A percentile compares a stretch with the other conserved stretches of the same genome.
These are phyloP conservation scores for Sebastes minor DNA, from an alignment of 2,797 vertebrate species.

Conservation along the genomic window DNA sequence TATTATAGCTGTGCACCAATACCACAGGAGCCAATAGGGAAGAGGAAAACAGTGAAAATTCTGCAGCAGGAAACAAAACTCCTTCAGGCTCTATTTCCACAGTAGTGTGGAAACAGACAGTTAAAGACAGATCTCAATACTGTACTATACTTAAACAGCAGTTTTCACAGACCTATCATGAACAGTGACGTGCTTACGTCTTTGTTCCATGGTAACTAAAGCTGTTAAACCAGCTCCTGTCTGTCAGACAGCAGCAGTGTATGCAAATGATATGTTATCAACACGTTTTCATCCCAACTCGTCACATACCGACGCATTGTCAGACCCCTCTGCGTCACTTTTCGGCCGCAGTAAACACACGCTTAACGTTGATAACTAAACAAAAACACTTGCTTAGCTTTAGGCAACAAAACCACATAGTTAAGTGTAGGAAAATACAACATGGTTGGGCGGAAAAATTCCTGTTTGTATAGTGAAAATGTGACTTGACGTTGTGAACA, in stretches of 20 bases:
- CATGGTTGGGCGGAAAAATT: too few relatives aligned
- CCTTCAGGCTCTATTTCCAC: constrained; percentile 20
- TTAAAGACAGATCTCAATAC: neutral
- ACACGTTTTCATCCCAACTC: too few relatives aligned
- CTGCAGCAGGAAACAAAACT: neutral
- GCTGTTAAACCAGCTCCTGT: constrained; percentile 33
- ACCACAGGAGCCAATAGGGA: neutral
- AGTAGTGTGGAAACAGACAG: constrained; percentile 11
- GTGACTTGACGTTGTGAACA: too few relatives aligned
- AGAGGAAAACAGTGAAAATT: constrained; percentile 17
- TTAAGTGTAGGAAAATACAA: too few relatives aligned
- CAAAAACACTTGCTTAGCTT: too few relatives aligned
- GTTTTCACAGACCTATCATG: neutral
- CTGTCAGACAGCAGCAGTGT: neutral
- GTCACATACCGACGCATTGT: too few relatives aligned
- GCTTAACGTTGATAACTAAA: too few relatives aligned
- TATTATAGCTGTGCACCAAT: constrained; percentile 26
- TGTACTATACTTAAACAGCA: constrained; percentile 6
- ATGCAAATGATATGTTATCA: neutral
- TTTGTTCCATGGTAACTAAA: neutral
- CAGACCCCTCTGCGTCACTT: too few relatives aligned
- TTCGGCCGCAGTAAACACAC: too few relatives aligned
- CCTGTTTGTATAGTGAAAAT: too few relatives aligned
- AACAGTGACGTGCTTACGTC: neutral
- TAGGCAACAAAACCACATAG: too few relatives aligned